Base-by-base conservation (phyloP, 1,140 invertebrate genomes). In the Penaeus indicus region DNA sequence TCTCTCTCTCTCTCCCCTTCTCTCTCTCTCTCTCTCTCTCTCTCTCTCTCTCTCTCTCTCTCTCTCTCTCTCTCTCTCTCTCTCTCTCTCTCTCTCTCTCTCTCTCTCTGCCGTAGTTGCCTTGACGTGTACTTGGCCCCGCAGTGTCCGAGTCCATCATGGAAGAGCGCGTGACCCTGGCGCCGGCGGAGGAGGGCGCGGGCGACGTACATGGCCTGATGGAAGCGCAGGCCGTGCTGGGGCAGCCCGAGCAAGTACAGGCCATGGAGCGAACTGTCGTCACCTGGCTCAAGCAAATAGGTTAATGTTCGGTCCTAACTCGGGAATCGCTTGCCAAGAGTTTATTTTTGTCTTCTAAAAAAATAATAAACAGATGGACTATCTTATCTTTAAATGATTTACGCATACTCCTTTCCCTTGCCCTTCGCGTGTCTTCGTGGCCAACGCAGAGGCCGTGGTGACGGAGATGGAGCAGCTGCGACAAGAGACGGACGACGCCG, bases 401-500 rank as follows among this genome's bases (percentile, higher is more conserved):
- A 42, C 38, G 7, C 38, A 42, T 42, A 54, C 11, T 54, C 10
- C 10, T 54, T 54, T 16, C 10, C 54, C 54, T 54, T 54, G 54
- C 54, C 10, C 16, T 54, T 16, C 54, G 54, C 16, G 54, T 8
- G 54, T 54, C 54, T 11, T 0, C 54, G 47, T 13, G 54, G 54
- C 11, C 54, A 54, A 54, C 54, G 54, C 85, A 89, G 85, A 91
- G 82, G 85, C 86, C 8, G 89, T 91, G 1, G 84, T 91, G n/a
- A 90, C 90, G 18, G 97, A 97, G 92, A 97, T 96, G 91, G 96
- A 97, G 92, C 97, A 99, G 93, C 94, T 99, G 88, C 94, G 98
- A 88, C 95, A 96, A 77, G 98, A 99, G 93, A 97, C 97, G 87
- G 97, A 99, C 92, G 95, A 96, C 1, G 97, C 97, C 91, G 97